Conservation (phyloP, 2,113 vertebrate species). For the Mus spicilegus region DNA sequence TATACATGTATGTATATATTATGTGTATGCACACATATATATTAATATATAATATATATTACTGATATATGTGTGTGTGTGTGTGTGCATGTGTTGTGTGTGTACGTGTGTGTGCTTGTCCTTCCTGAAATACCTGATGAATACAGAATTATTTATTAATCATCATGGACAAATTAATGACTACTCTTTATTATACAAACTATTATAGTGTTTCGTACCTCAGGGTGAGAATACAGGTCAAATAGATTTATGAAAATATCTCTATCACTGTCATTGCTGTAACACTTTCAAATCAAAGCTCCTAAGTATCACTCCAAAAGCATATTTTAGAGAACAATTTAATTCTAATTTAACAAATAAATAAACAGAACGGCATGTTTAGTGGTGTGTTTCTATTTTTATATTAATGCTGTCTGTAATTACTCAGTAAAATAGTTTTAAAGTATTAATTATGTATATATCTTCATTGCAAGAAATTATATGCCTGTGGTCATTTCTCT, state of each 20-base stretch:
- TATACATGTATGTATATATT: background rate
- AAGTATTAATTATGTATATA: background rate
- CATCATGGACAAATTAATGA: background rate
- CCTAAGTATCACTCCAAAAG: background rate
- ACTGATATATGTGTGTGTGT: no score
- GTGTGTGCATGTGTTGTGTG: no score
- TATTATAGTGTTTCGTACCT: background rate
- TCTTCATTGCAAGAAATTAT: conserved; percentile 47
- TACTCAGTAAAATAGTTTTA: background rate
- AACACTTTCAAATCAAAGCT: background rate
- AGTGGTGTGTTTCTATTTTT: background rate
- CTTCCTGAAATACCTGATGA: background rate
- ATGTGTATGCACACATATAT: background rate
- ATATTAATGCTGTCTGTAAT: background rate
- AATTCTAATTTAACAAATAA: background rate
- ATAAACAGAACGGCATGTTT: background rate
- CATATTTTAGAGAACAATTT: background rate
- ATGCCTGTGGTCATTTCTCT: background rate
- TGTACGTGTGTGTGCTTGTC: no score
- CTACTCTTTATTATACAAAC: background rate
- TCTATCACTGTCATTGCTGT: background rate
- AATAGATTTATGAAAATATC: background rate
- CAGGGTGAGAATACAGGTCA: background rate
- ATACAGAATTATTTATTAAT: background rate
- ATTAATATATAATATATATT: background rate